Conservation (phyloP, 2,888 invertebrate species). For the Cantharis flavilabris region DNA sequence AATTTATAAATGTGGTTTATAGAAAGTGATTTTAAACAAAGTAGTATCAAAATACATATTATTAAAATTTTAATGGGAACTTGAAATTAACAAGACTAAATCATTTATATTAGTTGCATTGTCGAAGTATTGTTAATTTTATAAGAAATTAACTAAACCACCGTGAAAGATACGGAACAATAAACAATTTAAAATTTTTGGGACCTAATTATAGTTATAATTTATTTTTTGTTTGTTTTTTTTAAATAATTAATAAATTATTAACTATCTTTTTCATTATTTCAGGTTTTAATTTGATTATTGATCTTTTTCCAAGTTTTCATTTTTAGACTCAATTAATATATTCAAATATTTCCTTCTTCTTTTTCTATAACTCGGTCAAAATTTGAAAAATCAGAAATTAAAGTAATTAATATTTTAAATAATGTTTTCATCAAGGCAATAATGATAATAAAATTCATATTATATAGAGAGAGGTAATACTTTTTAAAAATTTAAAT, state of each 20-base stretch:
- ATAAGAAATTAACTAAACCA: conserved; percentile 7
- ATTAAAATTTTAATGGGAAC: not conserved
- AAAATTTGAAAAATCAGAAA: too few species aligned
- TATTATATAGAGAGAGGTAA: too few species aligned
- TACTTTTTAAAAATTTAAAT: too few species aligned
- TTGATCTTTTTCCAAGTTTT: too few species aligned
- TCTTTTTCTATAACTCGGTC: too few species aligned
- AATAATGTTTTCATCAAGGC: too few species aligned
- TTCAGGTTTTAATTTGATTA: too few species aligned
- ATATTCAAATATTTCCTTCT: too few species aligned
- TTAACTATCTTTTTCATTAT: not conserved
- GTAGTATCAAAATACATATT: not conserved
- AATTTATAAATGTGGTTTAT: not conserved
- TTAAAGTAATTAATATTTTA: too few species aligned
- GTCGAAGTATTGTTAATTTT: conserved; percentile 7
- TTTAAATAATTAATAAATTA: not conserved
- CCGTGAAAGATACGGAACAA: conserved; percentile 22
- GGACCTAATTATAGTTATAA: conserved; percentile 7
- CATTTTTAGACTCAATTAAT: too few species aligned
- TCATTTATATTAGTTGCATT: conserved; percentile 10
- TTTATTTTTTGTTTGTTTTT: not conserved
- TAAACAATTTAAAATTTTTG: conserved; percentile 14
- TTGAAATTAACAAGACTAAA: not conserved
- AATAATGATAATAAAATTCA: too few species aligned
- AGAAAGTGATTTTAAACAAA: not conserved